These are phyloP conservation scores for Eriocheir sinensis DNA, from an alignment of 1,140 invertebrate species.

Conservation along the genomic window DNA sequence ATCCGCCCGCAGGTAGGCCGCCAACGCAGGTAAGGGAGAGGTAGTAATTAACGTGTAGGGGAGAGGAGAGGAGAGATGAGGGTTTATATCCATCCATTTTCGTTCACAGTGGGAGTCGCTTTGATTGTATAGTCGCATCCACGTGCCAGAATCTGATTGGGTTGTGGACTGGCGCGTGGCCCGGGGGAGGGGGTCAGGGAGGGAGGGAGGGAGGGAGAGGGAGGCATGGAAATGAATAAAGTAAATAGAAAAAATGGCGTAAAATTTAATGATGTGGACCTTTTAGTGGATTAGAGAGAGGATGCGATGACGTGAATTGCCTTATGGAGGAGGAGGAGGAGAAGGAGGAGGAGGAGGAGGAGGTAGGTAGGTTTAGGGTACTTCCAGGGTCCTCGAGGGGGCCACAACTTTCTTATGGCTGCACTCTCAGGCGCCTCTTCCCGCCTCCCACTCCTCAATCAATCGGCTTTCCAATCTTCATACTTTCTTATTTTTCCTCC, in stretches of 20 bases:
- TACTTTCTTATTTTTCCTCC: too few species aligned
- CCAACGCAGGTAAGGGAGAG: too few species aligned
- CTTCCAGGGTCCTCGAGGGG: too few species aligned
- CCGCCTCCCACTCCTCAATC: background rate
- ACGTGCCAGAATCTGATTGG: background rate
- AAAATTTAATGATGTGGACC: background rate
- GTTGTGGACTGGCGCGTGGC: too few species aligned
- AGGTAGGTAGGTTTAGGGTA: background rate
- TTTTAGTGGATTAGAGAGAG: background rate
- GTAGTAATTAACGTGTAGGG: background rate
- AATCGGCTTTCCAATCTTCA: too few species aligned
- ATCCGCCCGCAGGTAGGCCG: background rate
- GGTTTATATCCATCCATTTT: background rate
- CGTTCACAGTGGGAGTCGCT: background rate
- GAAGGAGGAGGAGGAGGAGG: background rate
- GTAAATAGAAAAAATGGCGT: background rate
- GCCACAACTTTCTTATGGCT: background rate
- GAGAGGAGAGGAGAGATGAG: too few species aligned
- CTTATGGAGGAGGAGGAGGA: background rate
- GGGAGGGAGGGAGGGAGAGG: background rate
- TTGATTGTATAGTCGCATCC: background rate
- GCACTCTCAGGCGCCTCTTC: background rate
- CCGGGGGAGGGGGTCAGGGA: background rate
- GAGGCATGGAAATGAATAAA: background rate
- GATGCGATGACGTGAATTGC: background rate